Evolutionary conservation across 2,888 invertebrate species (phyloP).

Genomic region (Tipula lateralis): DNA sequence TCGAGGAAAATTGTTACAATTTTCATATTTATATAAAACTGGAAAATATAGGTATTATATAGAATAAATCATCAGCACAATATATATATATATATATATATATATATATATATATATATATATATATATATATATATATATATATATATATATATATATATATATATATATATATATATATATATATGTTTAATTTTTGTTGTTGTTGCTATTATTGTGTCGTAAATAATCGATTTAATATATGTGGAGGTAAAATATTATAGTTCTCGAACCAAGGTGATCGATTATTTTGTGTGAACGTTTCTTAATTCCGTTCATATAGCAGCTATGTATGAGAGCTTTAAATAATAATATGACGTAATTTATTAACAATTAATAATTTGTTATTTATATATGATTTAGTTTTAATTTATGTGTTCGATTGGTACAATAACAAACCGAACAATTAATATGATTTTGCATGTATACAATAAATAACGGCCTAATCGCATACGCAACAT

Average conservation of each 20-base stretch:
- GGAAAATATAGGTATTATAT: not conserved
- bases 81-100: no score
- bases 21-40: not conserved
- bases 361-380: not conserved
- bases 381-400: not conserved
- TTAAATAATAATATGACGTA: not conserved
- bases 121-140: no score
- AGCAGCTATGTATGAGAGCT: not conserved
- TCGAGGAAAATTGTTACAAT: not conserved
- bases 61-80: not conserved
- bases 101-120: no score
- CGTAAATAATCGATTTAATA: slow-evolving; percentile 11
- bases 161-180: no score
- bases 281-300: not conserved
- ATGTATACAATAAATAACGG: not conserved
- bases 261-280: not conserved
- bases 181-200: not conserved
- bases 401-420: no score
- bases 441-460: not conserved
- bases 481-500: not conserved
- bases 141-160: no score
- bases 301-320: not conserved
- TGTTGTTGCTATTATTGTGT: not conserved
- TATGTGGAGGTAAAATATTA: not conserved
- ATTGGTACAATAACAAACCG: no score